Conservation (phyloP, 2,797 vertebrate species). For the Leptoclinus maculatus region DNA sequence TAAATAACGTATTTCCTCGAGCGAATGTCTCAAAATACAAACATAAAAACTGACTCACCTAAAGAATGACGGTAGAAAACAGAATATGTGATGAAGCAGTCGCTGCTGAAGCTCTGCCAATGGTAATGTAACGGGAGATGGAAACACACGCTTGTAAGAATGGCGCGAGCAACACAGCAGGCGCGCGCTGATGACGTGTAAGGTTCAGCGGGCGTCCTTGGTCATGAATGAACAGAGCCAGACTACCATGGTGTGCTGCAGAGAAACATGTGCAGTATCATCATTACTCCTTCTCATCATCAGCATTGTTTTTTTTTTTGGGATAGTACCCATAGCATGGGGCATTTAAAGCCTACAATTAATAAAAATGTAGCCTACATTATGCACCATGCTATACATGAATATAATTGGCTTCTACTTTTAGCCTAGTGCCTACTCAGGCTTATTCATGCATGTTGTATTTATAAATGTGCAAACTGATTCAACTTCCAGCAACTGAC, state of each 20-base stretch:
- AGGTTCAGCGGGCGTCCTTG: neutral
- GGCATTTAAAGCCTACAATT: neutral
- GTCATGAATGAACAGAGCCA: conserved; percentile 20
- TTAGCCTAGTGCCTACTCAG: neutral
- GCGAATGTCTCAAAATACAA: neutral
- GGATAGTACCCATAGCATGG: neutral
- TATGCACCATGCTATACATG: neutral
- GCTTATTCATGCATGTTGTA: neutral
- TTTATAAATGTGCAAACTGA: neutral
- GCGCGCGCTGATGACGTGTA: conserved; percentile 71
- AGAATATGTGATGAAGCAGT: conserved; percentile 14
- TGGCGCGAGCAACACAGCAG: conserved; percentile 67
- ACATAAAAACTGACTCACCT: conserved; percentile 62
- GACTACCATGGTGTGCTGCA: neutral
- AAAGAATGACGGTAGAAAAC: conserved; percentile 18
- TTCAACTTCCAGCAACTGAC: neutral
- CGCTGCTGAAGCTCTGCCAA: conserved; percentile 39
- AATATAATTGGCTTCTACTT: neutral
- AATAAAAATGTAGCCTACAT: neutral
- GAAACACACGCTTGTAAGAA: conserved; percentile 74
- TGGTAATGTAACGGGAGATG: conserved; percentile 49
- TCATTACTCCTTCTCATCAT: neutral
- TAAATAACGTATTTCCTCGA: neutral
- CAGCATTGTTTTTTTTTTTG: too few species aligned
- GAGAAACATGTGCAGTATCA: neutral